Percentiles rank a stretch among this genome's conserved stretches.
Evolutionary conservation across 2,888 invertebrate species (phyloP).

Genomic region (Buathra laborator): DNA sequence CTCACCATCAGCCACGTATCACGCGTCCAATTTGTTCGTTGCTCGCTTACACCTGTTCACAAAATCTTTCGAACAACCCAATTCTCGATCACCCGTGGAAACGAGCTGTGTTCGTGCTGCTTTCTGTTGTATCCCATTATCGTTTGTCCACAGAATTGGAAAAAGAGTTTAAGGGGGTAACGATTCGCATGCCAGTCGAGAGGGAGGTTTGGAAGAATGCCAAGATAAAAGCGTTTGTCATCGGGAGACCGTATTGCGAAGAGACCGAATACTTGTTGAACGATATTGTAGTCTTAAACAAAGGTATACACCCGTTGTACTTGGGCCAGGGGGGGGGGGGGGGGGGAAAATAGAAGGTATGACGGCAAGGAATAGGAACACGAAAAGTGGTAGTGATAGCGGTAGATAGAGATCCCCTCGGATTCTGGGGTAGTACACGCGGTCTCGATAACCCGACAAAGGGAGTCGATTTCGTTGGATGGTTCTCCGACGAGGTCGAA

Average conservation of each 20-base stretch:
- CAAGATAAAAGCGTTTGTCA: conserved; percentile 44
- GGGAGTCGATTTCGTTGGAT: conserved; percentile 61
- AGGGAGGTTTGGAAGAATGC: conserved; percentile 15
- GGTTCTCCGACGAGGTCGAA: conserved; percentile 59
- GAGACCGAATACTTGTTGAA: conserved; percentile 57
- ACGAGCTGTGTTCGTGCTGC: not conserved
- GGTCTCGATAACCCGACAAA: conserved; percentile 64
- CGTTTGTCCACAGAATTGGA: conserved; percentile 4
- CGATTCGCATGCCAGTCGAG: not conserved
- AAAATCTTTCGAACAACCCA: not conserved
- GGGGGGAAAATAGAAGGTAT: not conserved
- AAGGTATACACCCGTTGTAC: not conserved
- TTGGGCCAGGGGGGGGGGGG: not conserved
- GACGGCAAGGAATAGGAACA: conserved; percentile 8
- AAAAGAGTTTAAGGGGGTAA: conserved; percentile 1
- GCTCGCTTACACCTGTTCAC: conserved; percentile 6
- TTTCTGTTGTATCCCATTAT: conserved; percentile 2
- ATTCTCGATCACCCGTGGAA: not conserved
- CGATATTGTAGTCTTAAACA: conserved; percentile 41
- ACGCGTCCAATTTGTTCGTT: not conserved
- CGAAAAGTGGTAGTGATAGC: conserved; percentile 43
- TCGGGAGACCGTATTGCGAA: conserved; percentile 18
- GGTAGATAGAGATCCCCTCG: conserved; percentile 51
- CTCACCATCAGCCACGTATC: not conserved
- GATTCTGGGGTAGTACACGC: conserved; percentile 46